Percentiles rank a stretch among this genome's conserved stretches.
Evolutionary conservation across 2,797 vertebrate species (phyloP).

Genomic region (Leuciscus waleckii): DNA sequence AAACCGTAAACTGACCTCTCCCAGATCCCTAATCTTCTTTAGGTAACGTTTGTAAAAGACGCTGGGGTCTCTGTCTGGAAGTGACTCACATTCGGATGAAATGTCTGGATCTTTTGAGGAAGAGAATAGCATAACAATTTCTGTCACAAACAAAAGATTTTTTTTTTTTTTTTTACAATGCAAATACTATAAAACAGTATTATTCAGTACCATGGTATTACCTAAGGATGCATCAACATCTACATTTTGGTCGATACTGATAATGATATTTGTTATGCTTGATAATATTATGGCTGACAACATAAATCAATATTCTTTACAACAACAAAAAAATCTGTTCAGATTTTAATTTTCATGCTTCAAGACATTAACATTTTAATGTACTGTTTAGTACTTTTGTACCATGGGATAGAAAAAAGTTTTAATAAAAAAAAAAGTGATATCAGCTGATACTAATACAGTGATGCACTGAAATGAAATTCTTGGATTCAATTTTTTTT

Average conservation of each 20-base stretch:
- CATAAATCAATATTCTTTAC: background rate
- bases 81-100: constrained; percentile 74
- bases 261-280: background rate
- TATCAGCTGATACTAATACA: background rate
- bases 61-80: constrained; percentile 76
- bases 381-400: background rate
- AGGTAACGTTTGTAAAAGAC: constrained; percentile 91
- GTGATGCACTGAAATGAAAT: background rate
- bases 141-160: background rate
- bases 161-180: no score
- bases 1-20: constrained; percentile 79
- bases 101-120: constrained; percentile 81
- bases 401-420: background rate
- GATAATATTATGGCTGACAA: background rate
- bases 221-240: background rate
- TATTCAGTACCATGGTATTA: background rate
- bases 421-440: background rate
- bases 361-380: background rate
- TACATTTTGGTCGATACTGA: background rate
- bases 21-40: constrained; percentile 87
- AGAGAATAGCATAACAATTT: background rate
- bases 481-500: background rate
- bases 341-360: background rate
- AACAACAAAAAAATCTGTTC: no score
- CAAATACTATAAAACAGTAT: background rate